These are phyloP conservation scores for Dipus sagitta DNA, from an alignment of 2,797 vertebrate genomes.

Conservation along the genomic window DNA sequence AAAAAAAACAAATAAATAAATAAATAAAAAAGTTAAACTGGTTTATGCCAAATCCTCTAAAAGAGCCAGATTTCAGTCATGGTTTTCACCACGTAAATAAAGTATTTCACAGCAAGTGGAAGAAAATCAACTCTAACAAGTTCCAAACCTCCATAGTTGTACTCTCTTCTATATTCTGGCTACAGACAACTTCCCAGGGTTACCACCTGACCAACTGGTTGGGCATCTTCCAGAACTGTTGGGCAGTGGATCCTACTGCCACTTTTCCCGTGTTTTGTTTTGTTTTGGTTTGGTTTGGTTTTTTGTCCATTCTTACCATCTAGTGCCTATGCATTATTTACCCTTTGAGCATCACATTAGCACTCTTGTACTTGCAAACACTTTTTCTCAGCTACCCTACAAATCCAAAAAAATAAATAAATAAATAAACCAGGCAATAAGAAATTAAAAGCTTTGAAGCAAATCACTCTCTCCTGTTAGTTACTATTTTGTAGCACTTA, in stretches of 20 bases:
- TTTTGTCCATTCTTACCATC: neutral
- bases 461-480: conserved; percentile 17
- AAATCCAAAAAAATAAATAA: neutral
- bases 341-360: neutral
- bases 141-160: neutral
- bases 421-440: neutral
- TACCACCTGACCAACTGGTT: neutral
- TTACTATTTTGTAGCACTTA: conserved; percentile 36
- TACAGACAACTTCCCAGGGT: neutral
- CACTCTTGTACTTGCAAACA: conserved; percentile 23
- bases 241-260: neutral
- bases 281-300: no score
- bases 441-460: neutral
- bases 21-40: no score
- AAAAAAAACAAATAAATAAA: no score
- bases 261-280: neutral
- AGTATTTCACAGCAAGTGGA: conserved; percentile 23
- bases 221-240: neutral
- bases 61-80: neutral
- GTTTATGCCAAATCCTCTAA: neutral
- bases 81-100: neutral
- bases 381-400: neutral
- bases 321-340: neutral
- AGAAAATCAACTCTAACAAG: neutral
- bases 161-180: neutral